These are phyloP conservation scores for Mus caroli DNA, from an alignment of 2,797 vertebrate genomes.

Conservation along the genomic window DNA sequence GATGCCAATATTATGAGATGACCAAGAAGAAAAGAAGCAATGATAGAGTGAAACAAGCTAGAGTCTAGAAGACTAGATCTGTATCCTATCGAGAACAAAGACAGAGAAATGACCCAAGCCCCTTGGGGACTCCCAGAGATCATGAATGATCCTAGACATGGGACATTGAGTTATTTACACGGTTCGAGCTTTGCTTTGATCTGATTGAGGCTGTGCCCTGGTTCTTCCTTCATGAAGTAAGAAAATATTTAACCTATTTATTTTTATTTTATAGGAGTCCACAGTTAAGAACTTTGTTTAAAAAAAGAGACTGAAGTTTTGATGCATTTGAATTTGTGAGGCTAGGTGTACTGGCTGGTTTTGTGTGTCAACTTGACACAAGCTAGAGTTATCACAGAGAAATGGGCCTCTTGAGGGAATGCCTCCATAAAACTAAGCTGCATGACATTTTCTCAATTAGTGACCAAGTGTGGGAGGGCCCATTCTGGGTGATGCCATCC, in stretches of 20 bases:
- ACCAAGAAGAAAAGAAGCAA: not conserved
- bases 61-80: not conserved
- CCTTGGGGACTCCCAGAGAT: not conserved
- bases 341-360: no score
- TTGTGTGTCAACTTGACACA: no score
- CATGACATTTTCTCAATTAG: not conserved
- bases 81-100: not conserved
- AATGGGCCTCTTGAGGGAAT: not conserved
- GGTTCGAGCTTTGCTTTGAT: not conserved
- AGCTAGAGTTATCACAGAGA: not conserved
- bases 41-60: not conserved
- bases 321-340: not conserved
- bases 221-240: not conserved
- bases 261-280: not conserved
- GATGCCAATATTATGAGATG: not conserved
- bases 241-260: not conserved
- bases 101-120: not conserved
- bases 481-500: not conserved
- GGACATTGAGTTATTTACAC: not conserved
- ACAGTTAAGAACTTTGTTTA: no score
- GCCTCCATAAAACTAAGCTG: not conserved
- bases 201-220: no score
- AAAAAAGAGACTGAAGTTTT: not conserved
- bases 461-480: not conserved
- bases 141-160: not conserved